Evolutionary conservation across 2,888 invertebrate genomes (phyloP), one percentile per base, ranked within the genome.

Genomic region (Coenonympha arcania): DNA sequence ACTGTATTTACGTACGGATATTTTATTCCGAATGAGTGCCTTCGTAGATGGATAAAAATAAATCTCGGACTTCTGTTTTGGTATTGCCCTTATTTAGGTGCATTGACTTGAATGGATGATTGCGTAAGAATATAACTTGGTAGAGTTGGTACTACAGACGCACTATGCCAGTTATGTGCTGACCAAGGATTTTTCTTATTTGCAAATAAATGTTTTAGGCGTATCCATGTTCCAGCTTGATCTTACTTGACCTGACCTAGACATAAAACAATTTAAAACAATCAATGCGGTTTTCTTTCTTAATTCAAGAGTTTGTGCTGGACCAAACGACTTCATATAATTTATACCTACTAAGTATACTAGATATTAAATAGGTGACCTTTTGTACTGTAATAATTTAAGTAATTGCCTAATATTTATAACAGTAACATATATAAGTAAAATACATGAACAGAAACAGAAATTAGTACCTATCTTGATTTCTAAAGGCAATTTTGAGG

Each of bases 1-100:
- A 54, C 63, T 58, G 60, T 59, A 64, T 67, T 71, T 71, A 59
- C 68, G 64, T 68, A 57, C 56, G 62, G 71, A 71, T 75, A 71
- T 73, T 76, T 76, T 76, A 76, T 77, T 71, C 71, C 71, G 65
- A 64, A 66, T 70, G 77, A 78, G 76, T 77, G 77, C 73, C 64
- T 62, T 65, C 58, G 55, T 65, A 61, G 62, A 59, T 59, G 56
- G 58, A 63, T 61, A 62, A 59, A 60, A 54, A 57, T 54, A 52
- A 46, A 52, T 53, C 33, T 34, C 53, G 48, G 50, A 50, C 39
- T 48, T 43, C 50, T 30, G 43, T 46, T 55, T 56, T 52, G 59
- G 56, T 57, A 56, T 50, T 55, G 49, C 49, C 46, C 40, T 43
- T 52, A 41, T 55, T 44, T 41, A 40, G 52, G 40, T 52, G 24